Evolutionary conservation across 2,113 vertebrate genomes (phyloP), one percentile per base, ranked within the genome.

Genomic region (Camelus bactrianus): DNA sequence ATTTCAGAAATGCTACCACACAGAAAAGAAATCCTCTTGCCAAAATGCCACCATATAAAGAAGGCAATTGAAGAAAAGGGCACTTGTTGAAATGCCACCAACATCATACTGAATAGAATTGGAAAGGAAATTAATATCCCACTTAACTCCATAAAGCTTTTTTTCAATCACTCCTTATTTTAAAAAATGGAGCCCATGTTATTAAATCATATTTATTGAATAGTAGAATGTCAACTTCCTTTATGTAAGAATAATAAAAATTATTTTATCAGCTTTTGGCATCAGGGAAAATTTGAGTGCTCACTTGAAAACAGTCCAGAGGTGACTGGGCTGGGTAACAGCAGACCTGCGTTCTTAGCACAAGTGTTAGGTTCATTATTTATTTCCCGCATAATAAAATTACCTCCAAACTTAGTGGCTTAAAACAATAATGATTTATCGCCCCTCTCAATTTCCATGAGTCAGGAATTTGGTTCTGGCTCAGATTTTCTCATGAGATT

Each of bases 1-100:
- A 97, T 98, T 96, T 97, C 97, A 97, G 97, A 97, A 98, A 97
- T 98, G 96, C 48, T 73, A 42, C 83, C 93, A 90, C 96, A 92
- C 38, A 92, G 92, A 97, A 97, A 93, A 97, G 92, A 96, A 97
- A 50, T 46, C 15, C 77, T 95, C n/a, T 84, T 94, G 97, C 86
- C 97, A 97, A 95, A 95, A 96, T 97, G 92, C 92, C 92, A 96
- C 93, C 72, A 95, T 94, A 93, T 92, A 93, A 97, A 98, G 93
- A 94, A 97, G 52, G 19, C 72, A 52, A 88, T 28, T 77, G 70
- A 97, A 95, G 80, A 90, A 94, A 97, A 95, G 75, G 54, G 56
- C 56, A 58, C 48, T 84, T 65, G 72, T 52, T 56, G 48, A 94
- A 97, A 97, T 65, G 67, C 60, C 86, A 64, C 86, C 65, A 91